These are phyloP conservation scores for human DNA, from an alignment of 2,113 vertebrate genomes.

Conservation along the genomic window DNA sequence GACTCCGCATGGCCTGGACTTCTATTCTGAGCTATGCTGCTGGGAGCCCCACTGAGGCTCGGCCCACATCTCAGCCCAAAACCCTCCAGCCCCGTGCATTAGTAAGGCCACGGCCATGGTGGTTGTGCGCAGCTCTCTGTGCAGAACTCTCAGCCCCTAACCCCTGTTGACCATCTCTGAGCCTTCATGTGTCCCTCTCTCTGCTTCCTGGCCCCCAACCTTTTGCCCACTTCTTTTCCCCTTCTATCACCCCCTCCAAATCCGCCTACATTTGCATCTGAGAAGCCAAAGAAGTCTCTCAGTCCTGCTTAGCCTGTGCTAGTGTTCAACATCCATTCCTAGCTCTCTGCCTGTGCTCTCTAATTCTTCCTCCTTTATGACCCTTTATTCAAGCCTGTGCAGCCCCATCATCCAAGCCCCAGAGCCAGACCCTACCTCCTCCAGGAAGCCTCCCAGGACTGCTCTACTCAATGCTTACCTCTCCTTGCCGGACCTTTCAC, in stretches of 20 bases:
- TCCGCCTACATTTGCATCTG: not conserved
- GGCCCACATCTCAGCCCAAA: not conserved
- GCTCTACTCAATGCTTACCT: too few relatives aligned
- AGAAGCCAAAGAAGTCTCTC: not conserved
- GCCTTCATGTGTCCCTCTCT: accelerated
- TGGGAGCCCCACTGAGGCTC: not conserved
- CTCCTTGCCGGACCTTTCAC: not conserved
- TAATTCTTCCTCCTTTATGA: not conserved
- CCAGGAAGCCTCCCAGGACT: not conserved
- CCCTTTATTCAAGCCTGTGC: not conserved
- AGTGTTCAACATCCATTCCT: too few relatives aligned
- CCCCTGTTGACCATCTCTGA: not conserved
- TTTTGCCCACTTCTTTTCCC: not conserved
- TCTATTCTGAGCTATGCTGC: not conserved
- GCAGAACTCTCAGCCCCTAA: not conserved
- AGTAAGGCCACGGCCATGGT: accelerated
- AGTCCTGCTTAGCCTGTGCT: not conserved
- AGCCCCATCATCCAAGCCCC: not conserved
- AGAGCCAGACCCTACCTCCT: not conserved
- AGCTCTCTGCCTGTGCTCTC: not conserved
- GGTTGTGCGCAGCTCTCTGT: not conserved
- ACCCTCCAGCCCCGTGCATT: accelerated
- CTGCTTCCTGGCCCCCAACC: not conserved
- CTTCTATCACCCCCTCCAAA: not conserved
- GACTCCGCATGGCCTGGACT: not conserved